Conservation (phyloP, 2,888 invertebrate genomes). For the Drosophila parthenogenetica region DNA sequence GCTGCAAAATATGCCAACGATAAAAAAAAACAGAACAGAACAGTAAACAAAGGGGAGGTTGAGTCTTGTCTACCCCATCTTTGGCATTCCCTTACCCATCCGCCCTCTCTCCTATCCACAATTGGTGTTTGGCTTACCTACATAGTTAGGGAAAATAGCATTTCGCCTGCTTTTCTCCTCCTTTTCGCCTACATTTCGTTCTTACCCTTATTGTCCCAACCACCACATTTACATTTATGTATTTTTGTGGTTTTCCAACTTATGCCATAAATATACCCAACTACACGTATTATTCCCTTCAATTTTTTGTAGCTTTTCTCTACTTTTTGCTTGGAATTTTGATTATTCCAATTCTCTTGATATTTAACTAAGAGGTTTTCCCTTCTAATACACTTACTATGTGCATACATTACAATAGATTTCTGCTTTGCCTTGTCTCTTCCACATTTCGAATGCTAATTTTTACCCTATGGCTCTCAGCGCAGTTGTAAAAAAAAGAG, state of each 20-base stretch:
- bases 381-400: conserved; percentile 4
- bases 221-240: conserved; percentile 58
- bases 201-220: conserved; percentile 26
- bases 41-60: background rate
- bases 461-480: background rate
- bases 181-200: background rate
- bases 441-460: no score
- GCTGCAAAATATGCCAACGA: conserved; percentile 73
- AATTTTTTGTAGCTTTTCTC: background rate
- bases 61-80: conserved; percentile 1
- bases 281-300: conserved; percentile 10
- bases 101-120: no score
- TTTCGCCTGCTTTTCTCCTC: background rate
- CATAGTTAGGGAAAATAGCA: no score
- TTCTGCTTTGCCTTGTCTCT: background rate
- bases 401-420: conserved; percentile 25
- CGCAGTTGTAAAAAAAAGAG: no score
- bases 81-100: background rate
- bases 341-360: conserved; percentile 29
- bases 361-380: conserved; percentile 21
- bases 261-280: conserved; percentile 35
- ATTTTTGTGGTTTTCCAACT: conserved; percentile 41
- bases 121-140: no score
- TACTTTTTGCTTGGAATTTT: conserved; percentile 9
- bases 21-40: conserved; percentile 33